Conservation (phyloP, 2,888 invertebrate species). For the Andrena flavipes region DNA sequence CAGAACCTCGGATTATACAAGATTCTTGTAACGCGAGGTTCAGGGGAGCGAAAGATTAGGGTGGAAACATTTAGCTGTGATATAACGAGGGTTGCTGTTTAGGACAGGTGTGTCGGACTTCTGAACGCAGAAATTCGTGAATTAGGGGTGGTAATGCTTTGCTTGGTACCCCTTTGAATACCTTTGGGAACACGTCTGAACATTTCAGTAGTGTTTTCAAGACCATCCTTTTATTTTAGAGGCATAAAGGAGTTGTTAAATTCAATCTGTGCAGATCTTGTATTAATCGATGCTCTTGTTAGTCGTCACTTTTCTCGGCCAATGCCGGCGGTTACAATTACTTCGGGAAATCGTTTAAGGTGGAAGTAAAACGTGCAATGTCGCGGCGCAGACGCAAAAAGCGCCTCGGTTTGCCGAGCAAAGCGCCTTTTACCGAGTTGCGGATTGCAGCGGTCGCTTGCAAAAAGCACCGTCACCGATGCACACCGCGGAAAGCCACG, state of each 20-base stretch:
- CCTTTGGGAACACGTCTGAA: no score
- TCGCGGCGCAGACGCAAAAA: slow-evolving; percentile 33
- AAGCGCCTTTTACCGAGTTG: slow-evolving; percentile 38
- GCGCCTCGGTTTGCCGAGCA: slow-evolving; percentile 3
- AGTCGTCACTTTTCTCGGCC: neutral
- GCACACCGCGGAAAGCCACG: slow-evolving; percentile 43
- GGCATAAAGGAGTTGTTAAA: neutral
- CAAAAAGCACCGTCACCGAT: slow-evolving; percentile 40
- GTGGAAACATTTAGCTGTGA: no score
- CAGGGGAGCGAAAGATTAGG: no score
- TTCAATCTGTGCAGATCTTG: neutral
- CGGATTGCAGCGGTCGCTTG: slow-evolving; percentile 27
- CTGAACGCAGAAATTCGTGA: no score
- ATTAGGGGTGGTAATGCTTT: no score
- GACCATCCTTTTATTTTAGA: neutral
- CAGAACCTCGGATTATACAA: no score
- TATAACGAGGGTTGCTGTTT: no score
- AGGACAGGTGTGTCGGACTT: no score
- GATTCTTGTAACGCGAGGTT: no score
- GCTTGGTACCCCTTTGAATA: no score
- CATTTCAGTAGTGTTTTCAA: no score
- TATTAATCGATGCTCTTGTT: neutral
- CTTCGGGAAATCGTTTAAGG: slow-evolving; percentile 16
- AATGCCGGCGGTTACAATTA: neutral
- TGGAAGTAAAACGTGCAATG: slow-evolving; percentile 6